Evolutionary conservation across 2,113 vertebrate species (phyloP).

Genomic region (Psettodes erumei): DNA sequence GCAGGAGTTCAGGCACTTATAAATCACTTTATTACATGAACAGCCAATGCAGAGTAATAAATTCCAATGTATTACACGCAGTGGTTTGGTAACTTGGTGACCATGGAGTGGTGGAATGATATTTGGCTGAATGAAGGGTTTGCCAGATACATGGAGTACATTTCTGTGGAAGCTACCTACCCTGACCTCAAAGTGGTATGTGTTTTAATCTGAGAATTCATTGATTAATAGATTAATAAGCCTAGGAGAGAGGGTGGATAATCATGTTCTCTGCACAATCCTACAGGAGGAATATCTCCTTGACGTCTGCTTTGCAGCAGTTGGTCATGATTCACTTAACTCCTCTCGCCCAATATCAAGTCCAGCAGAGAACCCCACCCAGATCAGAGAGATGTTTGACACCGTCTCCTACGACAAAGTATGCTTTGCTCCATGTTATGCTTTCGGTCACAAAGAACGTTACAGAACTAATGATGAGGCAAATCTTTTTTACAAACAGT

Average conservation of each 20-base stretch:
- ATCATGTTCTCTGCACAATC: constrained; percentile 27
- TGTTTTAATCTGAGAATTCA: constrained; percentile 3
- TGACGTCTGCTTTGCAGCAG: constrained; percentile 80
- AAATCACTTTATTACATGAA: background rate
- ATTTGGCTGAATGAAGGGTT: constrained; percentile 83
- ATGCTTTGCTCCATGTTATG: background rate
- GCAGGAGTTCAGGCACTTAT: background rate
- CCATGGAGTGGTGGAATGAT: constrained; percentile 84
- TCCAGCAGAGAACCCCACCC: constrained; percentile 83
- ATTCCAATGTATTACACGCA: constrained; percentile 29
- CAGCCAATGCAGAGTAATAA: background rate
- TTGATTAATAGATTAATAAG: constrained; percentile 3
- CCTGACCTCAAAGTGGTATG: constrained; percentile 78
- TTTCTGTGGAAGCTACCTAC: constrained; percentile 80
- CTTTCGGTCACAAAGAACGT: background rate
- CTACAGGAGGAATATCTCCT: constrained; percentile 83
- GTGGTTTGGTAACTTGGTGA: constrained; percentile 85
- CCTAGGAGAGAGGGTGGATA: background rate
- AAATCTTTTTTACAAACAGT: background rate
- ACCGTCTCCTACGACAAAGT: constrained; percentile 86
- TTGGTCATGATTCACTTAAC: constrained; percentile 82
- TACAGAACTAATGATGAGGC: background rate
- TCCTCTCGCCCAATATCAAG: constrained; percentile 84
- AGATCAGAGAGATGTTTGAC: constrained; percentile 87
- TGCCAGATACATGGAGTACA: constrained; percentile 82